Percentiles rank a stretch among this genome's conserved stretches.
These are phyloP conservation scores for Drosophila truncata DNA, from an alignment of 1,140 invertebrate genomes.

Conservation along the genomic window DNA sequence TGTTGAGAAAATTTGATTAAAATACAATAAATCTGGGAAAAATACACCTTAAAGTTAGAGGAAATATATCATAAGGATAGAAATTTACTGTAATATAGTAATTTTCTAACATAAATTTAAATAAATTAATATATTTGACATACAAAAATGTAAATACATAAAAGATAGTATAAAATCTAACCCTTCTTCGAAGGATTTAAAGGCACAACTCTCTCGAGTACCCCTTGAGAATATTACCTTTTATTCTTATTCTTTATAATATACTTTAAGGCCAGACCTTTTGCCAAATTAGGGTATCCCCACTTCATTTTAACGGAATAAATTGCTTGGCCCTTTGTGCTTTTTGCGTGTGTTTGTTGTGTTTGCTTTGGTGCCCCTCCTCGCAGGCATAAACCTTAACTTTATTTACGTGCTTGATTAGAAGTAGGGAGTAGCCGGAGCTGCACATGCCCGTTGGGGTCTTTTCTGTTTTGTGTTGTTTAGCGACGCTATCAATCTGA, in stretches of 20 bases:
- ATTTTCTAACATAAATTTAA: neutral
- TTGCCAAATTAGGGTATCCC: slow-evolving; percentile 26
- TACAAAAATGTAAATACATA: neutral
- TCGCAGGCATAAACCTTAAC: slow-evolving; percentile 72
- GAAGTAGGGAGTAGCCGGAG: slow-evolving; percentile 47
- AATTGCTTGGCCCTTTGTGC: slow-evolving; percentile 32
- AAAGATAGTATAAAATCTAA: neutral
- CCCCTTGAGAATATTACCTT: slow-evolving; percentile 1
- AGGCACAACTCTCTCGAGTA: neutral
- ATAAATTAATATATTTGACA: neutral
- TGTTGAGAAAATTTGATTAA: too few species aligned
- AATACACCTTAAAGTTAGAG: fast-evolving
- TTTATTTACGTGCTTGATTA: slow-evolving; percentile 84
- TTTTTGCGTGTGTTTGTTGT: slow-evolving; percentile 31
- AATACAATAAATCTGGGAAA: neutral
- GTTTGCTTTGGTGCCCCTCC: slow-evolving; percentile 12
- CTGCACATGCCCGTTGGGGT: slow-evolving; percentile 25
- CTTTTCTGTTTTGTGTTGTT: slow-evolving; percentile 53
- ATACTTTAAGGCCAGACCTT: neutral
- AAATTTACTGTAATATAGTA: neutral
- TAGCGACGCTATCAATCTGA: slow-evolving; percentile 61
- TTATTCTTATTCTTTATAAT: slow-evolving; percentile 7
- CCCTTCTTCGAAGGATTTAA: neutral
- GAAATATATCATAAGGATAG: neutral
- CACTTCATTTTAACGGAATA: slow-evolving; percentile 35